Evolutionary conservation across 2,888 invertebrate species (phyloP).

Genomic region (Ormyrus labotus): DNA sequence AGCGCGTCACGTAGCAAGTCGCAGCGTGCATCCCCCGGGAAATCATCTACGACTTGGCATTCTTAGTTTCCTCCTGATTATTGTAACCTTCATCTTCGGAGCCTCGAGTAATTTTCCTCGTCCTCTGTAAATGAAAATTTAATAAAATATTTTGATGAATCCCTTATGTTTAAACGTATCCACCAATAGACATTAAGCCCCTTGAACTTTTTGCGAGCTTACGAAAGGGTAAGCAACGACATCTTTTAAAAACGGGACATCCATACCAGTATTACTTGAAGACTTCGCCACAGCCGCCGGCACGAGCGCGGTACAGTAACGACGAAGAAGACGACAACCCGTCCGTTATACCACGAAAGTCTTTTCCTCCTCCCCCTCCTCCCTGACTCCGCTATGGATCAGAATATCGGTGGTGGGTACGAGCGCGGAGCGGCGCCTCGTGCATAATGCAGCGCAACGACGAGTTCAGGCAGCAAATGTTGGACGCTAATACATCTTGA

Average conservation of each 20-base stretch:
- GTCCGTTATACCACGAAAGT: neutral
- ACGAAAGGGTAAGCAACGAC: neutral
- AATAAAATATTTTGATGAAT: too few relatives aligned
- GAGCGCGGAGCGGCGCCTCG: conserved; percentile 58
- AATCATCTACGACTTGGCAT: conserved; percentile 31
- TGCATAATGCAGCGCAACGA: conserved; percentile 74
- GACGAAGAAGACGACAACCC: neutral
- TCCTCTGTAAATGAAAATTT: too few relatives aligned
- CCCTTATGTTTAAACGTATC: too few relatives aligned
- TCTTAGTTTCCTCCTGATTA: conserved; percentile 36
- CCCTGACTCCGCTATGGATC: conserved; percentile 1
- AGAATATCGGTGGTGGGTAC: conserved; percentile 35
- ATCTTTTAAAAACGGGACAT: neutral
- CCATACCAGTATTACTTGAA: neutral
- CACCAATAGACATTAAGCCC: too few relatives aligned
- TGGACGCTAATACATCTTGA: conserved; percentile 75
- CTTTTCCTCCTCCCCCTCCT: neutral
- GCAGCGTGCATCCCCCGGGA: conserved; percentile 18
- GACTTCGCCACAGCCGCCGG: too few relatives aligned
- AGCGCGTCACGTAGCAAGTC: conserved; percentile 27
- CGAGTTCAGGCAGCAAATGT: conserved; percentile 73
- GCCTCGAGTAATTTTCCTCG: too few relatives aligned
- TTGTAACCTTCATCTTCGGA: conserved; percentile 9
- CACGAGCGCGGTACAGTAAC: neutral
- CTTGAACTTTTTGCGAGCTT: too few relatives aligned